Percentiles rank a stretch among this genome's conserved stretches.
Evolutionary conservation across 1,140 invertebrate species (phyloP).

Genomic region (Maniola jurtina): DNA sequence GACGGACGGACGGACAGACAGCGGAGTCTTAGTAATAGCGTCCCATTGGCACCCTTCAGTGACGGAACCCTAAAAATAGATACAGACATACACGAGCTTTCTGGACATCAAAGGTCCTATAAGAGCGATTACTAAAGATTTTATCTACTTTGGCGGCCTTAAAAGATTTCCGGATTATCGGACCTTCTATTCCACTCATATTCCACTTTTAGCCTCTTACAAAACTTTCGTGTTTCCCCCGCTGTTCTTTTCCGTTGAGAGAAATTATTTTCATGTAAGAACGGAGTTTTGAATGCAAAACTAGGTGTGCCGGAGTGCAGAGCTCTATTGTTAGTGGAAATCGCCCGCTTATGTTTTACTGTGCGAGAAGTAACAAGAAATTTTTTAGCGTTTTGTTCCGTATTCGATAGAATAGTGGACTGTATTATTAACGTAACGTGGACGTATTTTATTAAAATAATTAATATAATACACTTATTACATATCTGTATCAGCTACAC

Average conservation of each 20-base stretch:
- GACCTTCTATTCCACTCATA: constrained; percentile 32
- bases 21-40: too few species aligned
- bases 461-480: too few species aligned
- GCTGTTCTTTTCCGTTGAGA: constrained; percentile 22
- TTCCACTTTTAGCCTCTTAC: constrained; percentile 43
- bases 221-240: constrained; percentile 41
- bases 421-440: not conserved
- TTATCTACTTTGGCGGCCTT: constrained; percentile 45
- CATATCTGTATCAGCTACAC: too few species aligned
- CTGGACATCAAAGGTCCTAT: not conserved
- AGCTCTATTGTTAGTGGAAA: constrained; percentile 35
- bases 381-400: constrained; percentile 10
- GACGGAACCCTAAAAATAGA: too few species aligned
- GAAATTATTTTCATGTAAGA: constrained; percentile 24
- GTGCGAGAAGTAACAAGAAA: constrained; percentile 12
- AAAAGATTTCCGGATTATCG: constrained; percentile 53
- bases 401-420: constrained; percentile 5
- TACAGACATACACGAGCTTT: not conserved
- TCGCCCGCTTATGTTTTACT: constrained; percentile 30
- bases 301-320: constrained; percentile 23
- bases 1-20: too few species aligned
- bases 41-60: too few species aligned
- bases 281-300: constrained; percentile 28
- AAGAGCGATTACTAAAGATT: constrained; percentile 40
- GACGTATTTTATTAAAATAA: too few species aligned